Evolutionary conservation across 1,140 invertebrate species (phyloP), one percentile per base, ranked within the genome.

Genomic region (Procambarus clarkii): DNA sequence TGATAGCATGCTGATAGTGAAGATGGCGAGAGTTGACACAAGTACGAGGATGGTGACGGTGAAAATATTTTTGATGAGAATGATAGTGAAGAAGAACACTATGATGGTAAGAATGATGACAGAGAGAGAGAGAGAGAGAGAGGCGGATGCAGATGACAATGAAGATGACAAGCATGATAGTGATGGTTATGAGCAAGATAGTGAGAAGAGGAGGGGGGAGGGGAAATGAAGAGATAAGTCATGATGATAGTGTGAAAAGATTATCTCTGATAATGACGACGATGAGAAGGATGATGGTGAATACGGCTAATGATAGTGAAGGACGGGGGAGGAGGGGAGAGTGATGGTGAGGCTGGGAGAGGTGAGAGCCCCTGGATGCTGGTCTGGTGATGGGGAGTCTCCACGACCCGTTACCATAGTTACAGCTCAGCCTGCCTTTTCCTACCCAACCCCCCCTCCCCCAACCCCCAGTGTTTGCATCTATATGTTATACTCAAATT

Each of bases 1-100:
- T 34, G 34, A 34, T 34, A 34, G 34, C 34, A 34, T 34, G 34
- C 34, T 34, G 34, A 34, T 1, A 34, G 34, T 34, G 34, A 34
- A 34, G 34, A 34, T 34, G 1, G 34, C 34, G 34, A 34, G 34
- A 34, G 34, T 34, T 34, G 34, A 1, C 34, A 34, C 34, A 34
- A 34, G 34, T 34, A 34, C 34, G 34, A 34, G 34, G 34, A 34
- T 34, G 34, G 1, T 34, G 34, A 34, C 34, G 34, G 34, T 34
- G 34, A 34, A 34, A 34, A 34, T 34, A 34, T 34, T 34, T n/a
- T 34, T 34, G 34, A 34, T 34, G 48, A 54, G 79, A 81, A 15
- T 18, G 79, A 81, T 34, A 81, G 48, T 18, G 79, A 81, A 46
- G 48, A 46, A 81, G 79, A 81, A n/a, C 54, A 50, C 4, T 15